Percentiles rank a stretch among this genome's conserved stretches.
phyloP scores from a whole-genome alignment of 1,140 invertebrate species.

The Zelostemma sp. region DNA sequence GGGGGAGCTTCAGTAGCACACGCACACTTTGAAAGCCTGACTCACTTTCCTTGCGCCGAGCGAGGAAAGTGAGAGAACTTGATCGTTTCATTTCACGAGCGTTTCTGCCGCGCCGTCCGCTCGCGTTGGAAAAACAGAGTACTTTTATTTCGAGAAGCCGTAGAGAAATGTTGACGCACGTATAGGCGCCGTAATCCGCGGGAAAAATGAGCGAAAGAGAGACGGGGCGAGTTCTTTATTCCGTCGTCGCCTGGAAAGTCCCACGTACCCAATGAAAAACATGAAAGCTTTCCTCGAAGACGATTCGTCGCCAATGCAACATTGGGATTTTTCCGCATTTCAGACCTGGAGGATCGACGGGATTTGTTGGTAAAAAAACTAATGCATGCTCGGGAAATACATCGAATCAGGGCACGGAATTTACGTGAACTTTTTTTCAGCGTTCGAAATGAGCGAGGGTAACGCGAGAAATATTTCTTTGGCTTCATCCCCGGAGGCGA shows the following conservation, averaged over 20 bases:
- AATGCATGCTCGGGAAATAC: not conserved
- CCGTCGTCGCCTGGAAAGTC: slow-evolving; percentile 41
- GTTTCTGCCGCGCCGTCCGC: slow-evolving; percentile 33
- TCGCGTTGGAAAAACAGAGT: slow-evolving; percentile 30
- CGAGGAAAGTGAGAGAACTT: slow-evolving; percentile 57
- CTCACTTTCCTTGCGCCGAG: slow-evolving; percentile 57
- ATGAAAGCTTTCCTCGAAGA: slow-evolving; percentile 41
- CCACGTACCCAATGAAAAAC: slow-evolving; percentile 33
- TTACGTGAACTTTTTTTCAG: slow-evolving; percentile 20
- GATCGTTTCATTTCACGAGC: slow-evolving; percentile 38
- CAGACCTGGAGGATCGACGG: not conserved
- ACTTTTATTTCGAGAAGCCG: slow-evolving; percentile 33
- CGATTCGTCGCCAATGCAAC: slow-evolving; percentile 21
- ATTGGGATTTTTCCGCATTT: slow-evolving; percentile 5
- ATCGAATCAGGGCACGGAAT: too few relatives aligned
- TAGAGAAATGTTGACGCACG: slow-evolving; percentile 28
- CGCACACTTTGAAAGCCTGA: too few relatives aligned
- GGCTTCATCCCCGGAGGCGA: slow-evolving; percentile 57
- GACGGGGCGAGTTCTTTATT: slow-evolving; percentile 21
- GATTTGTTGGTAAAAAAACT: slow-evolving; percentile 1
- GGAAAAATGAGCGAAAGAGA: slow-evolving; percentile 39
- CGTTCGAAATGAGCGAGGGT: slow-evolving; percentile 30
- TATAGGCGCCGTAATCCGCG: slow-evolving; percentile 17
- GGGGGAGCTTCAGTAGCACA: slow-evolving; percentile 57
- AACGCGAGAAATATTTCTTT: slow-evolving; percentile 47